A percentile compares a stretch with the other conserved stretches of the same genome.
Conservation (phyloP, 2,888 invertebrate genomes). For the Cryptops parisi region DNA sequence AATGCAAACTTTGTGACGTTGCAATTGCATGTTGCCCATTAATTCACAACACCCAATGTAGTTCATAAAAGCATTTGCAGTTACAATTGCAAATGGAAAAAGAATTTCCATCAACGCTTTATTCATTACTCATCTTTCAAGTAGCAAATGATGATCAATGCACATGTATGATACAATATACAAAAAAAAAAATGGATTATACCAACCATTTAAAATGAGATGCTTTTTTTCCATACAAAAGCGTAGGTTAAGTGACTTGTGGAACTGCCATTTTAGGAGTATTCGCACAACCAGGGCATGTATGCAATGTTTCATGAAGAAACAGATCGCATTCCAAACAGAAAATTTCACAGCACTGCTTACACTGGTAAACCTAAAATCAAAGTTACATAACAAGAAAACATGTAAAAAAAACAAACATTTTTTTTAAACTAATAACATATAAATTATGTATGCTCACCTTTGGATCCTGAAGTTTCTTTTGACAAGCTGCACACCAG, state of each 20-base stretch:
- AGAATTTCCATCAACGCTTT: not conserved
- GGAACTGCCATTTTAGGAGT: constrained; percentile 3
- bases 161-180: too few species aligned
- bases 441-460: constrained; percentile 12
- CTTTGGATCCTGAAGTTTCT: constrained; percentile 22
- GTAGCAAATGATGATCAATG: too few species aligned
- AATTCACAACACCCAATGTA: too few species aligned
- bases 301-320: constrained; percentile 83
- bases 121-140: too few species aligned
- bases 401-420: constrained; percentile 17
- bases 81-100: not conserved
- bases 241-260: not conserved
- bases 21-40: too few species aligned
- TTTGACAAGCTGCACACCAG: constrained; percentile 23
- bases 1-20: not conserved
- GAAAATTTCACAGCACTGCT: constrained; percentile 59
- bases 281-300: constrained; percentile 92
- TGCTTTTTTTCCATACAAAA: too few species aligned
- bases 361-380: constrained; percentile 65
- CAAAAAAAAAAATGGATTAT: too few species aligned
- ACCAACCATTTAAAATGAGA: too few species aligned
- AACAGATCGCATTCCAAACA: constrained; percentile 94
- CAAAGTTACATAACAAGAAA: too few species aligned
- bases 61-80: not conserved
- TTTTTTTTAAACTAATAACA: too few species aligned